These are phyloP conservation scores for Hapalemur alaotrensis DNA, from an alignment of 2,797 vertebrate species.

Conservation along the genomic window DNA sequence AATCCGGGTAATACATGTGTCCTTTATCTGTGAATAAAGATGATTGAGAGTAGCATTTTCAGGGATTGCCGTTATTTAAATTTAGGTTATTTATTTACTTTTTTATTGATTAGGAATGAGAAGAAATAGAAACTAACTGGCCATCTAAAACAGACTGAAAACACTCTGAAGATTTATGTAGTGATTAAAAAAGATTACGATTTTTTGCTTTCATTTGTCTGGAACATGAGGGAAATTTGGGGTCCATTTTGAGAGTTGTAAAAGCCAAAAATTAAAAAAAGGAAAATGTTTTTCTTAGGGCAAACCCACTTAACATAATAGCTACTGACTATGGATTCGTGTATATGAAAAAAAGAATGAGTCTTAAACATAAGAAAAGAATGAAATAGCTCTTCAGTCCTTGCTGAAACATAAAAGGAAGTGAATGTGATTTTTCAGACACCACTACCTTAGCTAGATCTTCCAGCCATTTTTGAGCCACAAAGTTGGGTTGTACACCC, in stretches of 20 bases:
- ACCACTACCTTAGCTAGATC: neutral
- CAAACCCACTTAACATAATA: neutral
- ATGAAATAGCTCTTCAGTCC: conserved; percentile 47
- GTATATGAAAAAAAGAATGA: neutral
- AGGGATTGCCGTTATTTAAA: conserved; percentile 55
- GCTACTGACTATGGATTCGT: neutral
- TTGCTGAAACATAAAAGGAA: conserved; percentile 60
- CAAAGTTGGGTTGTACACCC: conserved; percentile 66
- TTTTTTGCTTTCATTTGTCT: conserved; percentile 70
- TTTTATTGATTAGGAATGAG: conserved; percentile 47
- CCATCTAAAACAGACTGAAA: conserved; percentile 59
- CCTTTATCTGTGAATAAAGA: conserved; percentile 63
- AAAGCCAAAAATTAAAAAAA: conserved; percentile 60
- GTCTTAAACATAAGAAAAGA: conserved; percentile 57
- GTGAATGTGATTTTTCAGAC: conserved; percentile 21
- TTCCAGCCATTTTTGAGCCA: conserved; percentile 35
- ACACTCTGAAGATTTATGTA: conserved; percentile 65
- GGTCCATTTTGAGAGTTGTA: conserved; percentile 47
- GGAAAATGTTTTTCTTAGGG: conserved; percentile 53
- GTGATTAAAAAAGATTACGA: conserved; percentile 67
- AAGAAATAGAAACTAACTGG: conserved; percentile 60
- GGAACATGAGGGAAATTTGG: conserved; percentile 56
- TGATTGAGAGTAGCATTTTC: conserved; percentile 51
- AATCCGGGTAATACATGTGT: neutral
- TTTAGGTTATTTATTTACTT: conserved; percentile 54